These are phyloP conservation scores for Panurus biarmicus DNA, from an alignment of 2,113 vertebrate genomes.

Conservation along the genomic window DNA sequence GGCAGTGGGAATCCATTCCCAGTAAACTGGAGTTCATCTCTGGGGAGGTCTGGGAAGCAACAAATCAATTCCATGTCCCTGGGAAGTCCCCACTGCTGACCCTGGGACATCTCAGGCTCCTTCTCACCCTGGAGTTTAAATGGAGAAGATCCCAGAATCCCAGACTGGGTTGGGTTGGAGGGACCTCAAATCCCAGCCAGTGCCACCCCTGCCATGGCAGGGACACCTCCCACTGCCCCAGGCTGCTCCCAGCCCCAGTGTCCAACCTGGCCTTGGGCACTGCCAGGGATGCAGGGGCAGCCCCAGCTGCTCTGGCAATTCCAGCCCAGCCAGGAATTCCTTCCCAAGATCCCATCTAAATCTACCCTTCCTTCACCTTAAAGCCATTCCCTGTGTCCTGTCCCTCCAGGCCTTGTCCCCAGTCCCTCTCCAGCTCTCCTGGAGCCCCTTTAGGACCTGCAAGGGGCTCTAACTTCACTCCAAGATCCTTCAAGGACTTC, in stretches of 20 bases:
- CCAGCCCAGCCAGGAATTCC: neutral
- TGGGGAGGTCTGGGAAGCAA: neutral
- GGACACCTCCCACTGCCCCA: neutral
- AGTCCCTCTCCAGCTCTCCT: neutral
- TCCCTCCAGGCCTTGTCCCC: neutral
- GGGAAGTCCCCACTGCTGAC: neutral
- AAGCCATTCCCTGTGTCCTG: neutral
- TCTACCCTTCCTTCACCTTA: accelerated
- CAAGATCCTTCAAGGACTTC: neutral
- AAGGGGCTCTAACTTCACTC: neutral
- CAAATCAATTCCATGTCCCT: neutral
- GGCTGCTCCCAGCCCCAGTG: neutral
- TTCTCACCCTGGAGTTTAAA: too few species aligned
- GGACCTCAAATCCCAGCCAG: neutral
- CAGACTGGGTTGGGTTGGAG: neutral
- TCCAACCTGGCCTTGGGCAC: neutral
- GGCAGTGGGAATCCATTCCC: neutral
- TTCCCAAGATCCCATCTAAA: neutral
- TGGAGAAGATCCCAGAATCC: neutral
- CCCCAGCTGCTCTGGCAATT: neutral
- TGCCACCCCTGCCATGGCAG: neutral
- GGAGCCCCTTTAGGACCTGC: accelerated
- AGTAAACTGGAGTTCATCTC: neutral
- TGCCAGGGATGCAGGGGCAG: neutral
- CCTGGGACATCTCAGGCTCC: neutral